These are phyloP conservation scores for Platycnemis pennipes DNA, from an alignment of 2,888 invertebrate species.

Conservation along the genomic window DNA sequence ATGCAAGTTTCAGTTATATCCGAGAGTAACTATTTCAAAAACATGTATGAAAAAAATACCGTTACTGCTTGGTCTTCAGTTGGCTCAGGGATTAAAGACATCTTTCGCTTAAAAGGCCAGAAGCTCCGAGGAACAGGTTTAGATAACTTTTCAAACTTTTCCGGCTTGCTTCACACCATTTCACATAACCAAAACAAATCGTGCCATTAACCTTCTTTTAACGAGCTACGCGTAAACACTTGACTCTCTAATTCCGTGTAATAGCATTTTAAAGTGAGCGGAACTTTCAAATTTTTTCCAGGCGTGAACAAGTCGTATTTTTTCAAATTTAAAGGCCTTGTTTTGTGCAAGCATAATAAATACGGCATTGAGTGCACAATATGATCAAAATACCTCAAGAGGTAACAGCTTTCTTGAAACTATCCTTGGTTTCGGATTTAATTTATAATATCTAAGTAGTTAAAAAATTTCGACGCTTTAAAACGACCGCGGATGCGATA, in stretches of 20 bases:
- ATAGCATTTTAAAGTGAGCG: background rate
- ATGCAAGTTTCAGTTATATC: background rate
- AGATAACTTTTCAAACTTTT: background rate
- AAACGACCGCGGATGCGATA: too few species aligned
- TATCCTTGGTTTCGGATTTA: too few species aligned
- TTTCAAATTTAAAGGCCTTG: too few species aligned
- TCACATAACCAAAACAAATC: background rate
- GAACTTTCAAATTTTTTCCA: background rate
- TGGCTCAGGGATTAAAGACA: constrained; percentile 25
- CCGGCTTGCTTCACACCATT: background rate
- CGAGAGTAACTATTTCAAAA: background rate
- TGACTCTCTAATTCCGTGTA: background rate
- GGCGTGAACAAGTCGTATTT: background rate
- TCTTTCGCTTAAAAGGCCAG: background rate
- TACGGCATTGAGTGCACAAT: too few species aligned
- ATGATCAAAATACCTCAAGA: too few species aligned
- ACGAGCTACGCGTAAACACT: constrained; percentile 2
- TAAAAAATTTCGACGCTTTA: too few species aligned
- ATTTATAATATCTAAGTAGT: too few species aligned
- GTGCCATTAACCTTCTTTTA: background rate
- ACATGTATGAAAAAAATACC: background rate
- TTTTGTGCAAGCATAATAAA: too few species aligned
- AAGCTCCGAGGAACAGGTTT: background rate
- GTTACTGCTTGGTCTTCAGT: constrained; percentile 36
- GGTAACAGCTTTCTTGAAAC: too few species aligned